Evolutionary conservation across 1,140 invertebrate genomes (phyloP).

Genomic region (Sycophila sp.): DNA sequence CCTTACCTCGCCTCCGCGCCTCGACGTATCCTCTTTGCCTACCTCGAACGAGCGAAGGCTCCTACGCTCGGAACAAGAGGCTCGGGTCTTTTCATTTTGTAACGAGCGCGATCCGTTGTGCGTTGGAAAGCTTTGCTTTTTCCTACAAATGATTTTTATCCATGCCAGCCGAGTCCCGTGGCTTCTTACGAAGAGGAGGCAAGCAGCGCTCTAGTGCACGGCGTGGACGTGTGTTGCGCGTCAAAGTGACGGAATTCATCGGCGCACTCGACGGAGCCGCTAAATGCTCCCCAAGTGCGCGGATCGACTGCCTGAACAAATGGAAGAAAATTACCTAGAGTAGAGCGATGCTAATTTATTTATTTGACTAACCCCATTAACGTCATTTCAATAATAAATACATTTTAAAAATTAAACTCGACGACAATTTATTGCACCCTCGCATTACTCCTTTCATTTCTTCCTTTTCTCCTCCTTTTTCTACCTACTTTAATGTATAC

Average conservation of each 20-base stretch:
- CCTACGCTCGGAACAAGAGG: conserved; percentile 2
- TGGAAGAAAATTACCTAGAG: conserved; percentile 9
- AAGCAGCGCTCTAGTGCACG: too few species aligned
- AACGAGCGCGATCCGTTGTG: too few species aligned
- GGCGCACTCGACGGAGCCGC: not conserved
- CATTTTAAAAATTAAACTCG: conserved; percentile 5
- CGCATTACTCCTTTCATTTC: too few species aligned
- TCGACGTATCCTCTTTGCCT: too few species aligned
- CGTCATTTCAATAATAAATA: conserved; percentile 40
- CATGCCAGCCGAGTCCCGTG: too few species aligned
- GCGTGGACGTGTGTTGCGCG: conserved; percentile 3
- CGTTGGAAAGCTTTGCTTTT: too few species aligned
- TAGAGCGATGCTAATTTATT: conserved; percentile 44
- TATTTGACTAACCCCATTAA: conserved; percentile 44
- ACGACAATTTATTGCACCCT: too few species aligned
- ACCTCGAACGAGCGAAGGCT: not conserved
- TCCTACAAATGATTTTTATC: too few species aligned
- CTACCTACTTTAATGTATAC: too few species aligned
- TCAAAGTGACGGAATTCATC: not conserved
- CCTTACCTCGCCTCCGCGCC: too few species aligned
- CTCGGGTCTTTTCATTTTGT: not conserved
- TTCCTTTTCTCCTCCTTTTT: not conserved
- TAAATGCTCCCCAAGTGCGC: not conserved
- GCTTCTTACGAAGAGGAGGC: too few species aligned
- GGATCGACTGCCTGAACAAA: not conserved